Base-by-base conservation (phyloP, 2,113 vertebrate species). In the Microtus montanus region DNA sequence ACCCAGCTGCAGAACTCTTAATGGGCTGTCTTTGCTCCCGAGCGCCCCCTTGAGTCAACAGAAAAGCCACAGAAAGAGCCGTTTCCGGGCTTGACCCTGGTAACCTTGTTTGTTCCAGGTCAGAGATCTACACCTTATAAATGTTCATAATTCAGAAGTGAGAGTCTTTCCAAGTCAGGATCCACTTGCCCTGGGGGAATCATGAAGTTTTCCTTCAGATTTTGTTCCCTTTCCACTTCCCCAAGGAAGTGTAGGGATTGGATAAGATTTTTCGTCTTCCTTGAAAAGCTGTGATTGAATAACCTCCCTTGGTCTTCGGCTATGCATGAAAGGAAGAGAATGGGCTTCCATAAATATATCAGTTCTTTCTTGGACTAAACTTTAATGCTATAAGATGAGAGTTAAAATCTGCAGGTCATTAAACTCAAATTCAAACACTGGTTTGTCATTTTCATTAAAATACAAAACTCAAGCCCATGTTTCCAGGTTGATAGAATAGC, bases 401-500 rank as follows among this genome's bases (percentile, higher is more conserved):
- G 79, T 44, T n/a, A 10, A 79, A 33, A 52, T 96, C 91, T 97
- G 12, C 38, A 85, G 90, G 15, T 11, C 77, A 90, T 96, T 93
- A 89, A 93, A 85, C 85, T 96, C 66, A 94, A 92, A 97, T 93
- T 92, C 92, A 92, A 95, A 44, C 63, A 88, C 63, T 15, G 2
- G 70, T 58, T 91, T 90, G 83, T 96, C 87, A 24, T 88, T 92
- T 96, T 96, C 80, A 90, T 96, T 96, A 96, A 95, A 92, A 47
- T 44, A 74, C 71, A 97, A 97, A 96, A 97, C 44, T 87, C 64
- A 90, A 95, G 35, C 35, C 49, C 93, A 52, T 73, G 86, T 97
- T 96, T 52, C 9, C 28, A 91, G 33, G 30, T 92, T 96, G 87
- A 93, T 92, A 73, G 94, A 96, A 97, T 49, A 97, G 88, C 89